Base-by-base conservation (phyloP, 2,888 invertebrate species). In the Ormyrus labotus region DNA sequence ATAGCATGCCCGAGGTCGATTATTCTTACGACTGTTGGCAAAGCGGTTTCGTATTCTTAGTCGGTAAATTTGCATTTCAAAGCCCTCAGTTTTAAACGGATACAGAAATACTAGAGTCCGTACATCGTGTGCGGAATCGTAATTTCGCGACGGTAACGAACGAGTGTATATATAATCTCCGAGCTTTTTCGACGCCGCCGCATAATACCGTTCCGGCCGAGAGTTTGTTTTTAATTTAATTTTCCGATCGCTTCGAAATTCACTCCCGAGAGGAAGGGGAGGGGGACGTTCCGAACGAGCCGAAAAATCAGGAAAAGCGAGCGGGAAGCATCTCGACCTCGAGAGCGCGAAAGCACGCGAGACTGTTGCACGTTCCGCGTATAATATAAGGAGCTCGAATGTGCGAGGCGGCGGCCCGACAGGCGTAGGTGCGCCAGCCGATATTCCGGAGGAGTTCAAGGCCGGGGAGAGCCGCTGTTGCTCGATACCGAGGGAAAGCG, bases 11-110 rank as follows among this genome's bases (percentile, higher is more conserved):
- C 7, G 45, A 13, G 47, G 11, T 51, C 51, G 60, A 68, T 75
- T 68, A 74, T 57, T 65, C 48, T 58, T 48, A 50, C 9, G 75
- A 45, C 60, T 60, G 10, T 58, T 50, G 8, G 55, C 13, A 58
- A 48, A 6, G 19, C 19, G 6, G n/a, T 53, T 19, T 50, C 58
- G 53, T 63, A 68, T 34, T 53, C 47, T 50, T 8, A 53, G 10
- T 6, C 48, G 10, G 6, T 34, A 11, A 50, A 74, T 65, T 67
- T 74, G 51, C 65, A 67, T 58, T 67, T 74, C 67, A 74, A 74
- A 19, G 60, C 19, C 51, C 63, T 47, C n/a, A 11, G 11, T 57
- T 58, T 50, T 4, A 60, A 45, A 58, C 34, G 34, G 13, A 64
- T n/a, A 9, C 34, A 19, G 60, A 63, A 47, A 47, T 11, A 4